Base-by-base conservation (phyloP, 1,140 invertebrate genomes). In the Lucilia sericata region DNA sequence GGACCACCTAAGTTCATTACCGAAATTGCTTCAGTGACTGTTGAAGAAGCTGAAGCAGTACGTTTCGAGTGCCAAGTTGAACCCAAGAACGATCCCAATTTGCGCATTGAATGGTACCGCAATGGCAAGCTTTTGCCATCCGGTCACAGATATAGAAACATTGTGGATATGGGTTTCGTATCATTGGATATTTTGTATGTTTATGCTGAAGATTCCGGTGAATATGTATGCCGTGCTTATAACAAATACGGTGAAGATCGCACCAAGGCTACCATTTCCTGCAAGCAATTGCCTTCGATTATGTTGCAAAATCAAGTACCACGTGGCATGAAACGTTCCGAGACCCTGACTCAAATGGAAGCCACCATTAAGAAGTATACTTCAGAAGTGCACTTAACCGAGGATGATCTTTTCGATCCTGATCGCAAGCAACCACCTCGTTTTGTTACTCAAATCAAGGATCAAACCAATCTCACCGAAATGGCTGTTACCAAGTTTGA, bases 41-140 rank as follows among this genome's bases (percentile, higher is more conserved):
- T 96, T 5, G 95, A 96, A 87, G 97, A 99, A 92, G 96, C 96
- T 12, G 97, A 99, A 92, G 94, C 96, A 0, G 95, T 98, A 0
- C 95, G 97, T 82, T 99, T 99, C 88, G 98, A 99, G 91, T 99
- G 97, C 88, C 94, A 96, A 83, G 96, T 99, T 5, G 96, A 98
- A 89, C 99, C 98, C 0, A 96, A 98, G 91, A 96, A 97, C 86
- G 98, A 99, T 94, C 95, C 98, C 1, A 97, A 95, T 85, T 92
- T 99, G 85, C 94, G 94, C 25, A 95, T 99, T 47, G 96, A 98
- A 91, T 99, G 98, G 98, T 98, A 96, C 87, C 94, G 96, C 87
- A 98, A 99, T 91, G 97, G 96, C 82, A 97, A 97, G 92, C 92
- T 95, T 0, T 93, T 99, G 84, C 95, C 96, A 21, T 94, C 95